phyloP scores from a whole-genome alignment of 2,113 vertebrate genomes.

The Hemichromis elongatus region DNA sequence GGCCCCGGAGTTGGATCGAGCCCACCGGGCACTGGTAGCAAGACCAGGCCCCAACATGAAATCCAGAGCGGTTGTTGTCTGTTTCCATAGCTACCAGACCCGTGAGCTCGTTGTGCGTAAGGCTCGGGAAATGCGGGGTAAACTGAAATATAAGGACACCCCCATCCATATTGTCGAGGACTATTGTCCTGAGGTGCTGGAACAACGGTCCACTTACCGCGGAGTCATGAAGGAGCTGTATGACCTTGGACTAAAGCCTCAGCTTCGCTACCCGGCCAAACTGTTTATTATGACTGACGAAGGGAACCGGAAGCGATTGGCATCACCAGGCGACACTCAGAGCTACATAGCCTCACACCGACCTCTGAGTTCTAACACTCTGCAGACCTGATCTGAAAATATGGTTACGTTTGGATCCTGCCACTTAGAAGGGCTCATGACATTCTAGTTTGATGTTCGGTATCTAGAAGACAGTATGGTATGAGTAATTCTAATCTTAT shows the following conservation, averaged over 20 bases:
- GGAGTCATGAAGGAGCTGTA: not conserved
- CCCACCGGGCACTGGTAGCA: accelerated
- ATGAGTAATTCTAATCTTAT: too few species aligned
- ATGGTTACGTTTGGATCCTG: not conserved
- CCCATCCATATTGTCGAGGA: accelerated
- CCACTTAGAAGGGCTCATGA: not conserved
- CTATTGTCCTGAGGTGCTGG: not conserved
- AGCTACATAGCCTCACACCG: not conserved
- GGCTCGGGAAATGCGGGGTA: accelerated
- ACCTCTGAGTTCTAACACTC: accelerated
- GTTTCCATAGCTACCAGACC: accelerated
- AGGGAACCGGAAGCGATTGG: accelerated
- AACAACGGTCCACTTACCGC: accelerated
- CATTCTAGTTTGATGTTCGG: too few species aligned
- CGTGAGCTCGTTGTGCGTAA: accelerated
- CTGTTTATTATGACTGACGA: accelerated
- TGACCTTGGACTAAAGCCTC: not conserved
- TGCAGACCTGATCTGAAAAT: accelerated
- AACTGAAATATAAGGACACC: not conserved
- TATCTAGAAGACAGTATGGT: too few species aligned
- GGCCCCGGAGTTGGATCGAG: accelerated
- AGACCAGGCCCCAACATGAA: not conserved
- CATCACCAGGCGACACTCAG: accelerated
- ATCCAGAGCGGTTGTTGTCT: accelerated
- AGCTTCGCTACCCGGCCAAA: accelerated